phyloP scores from a whole-genome alignment of 92 coral and sea anemone species.

The Siderastrea radians region DNA sequence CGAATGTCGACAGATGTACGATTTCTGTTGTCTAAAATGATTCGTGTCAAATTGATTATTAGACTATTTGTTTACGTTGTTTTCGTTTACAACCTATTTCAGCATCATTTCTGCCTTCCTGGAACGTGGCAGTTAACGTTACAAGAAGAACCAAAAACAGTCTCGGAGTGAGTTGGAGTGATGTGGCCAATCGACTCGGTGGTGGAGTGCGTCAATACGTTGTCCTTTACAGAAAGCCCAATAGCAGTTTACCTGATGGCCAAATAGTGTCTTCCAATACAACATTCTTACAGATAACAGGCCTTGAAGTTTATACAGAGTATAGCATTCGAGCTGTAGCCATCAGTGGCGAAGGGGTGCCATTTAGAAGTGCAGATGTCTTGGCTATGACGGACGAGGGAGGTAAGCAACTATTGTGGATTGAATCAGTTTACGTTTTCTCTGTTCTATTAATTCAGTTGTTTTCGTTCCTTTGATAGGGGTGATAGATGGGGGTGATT shows the following conservation, averaged over 20 bases:
- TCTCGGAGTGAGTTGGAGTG: slow-evolving; percentile 1
- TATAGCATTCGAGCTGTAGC: slow-evolving; percentile 2
- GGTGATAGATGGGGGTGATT: too few species aligned
- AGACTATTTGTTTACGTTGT: not conserved
- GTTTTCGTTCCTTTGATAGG: too few species aligned
- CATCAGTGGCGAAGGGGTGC: not conserved
- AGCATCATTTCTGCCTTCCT: slow-evolving; percentile 6
- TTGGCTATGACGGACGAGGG: slow-evolving; percentile 2
- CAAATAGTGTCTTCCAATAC: not conserved
- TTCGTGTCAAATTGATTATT: too few species aligned
- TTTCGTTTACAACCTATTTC: not conserved
- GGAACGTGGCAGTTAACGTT: not conserved
- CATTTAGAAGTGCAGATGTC: not conserved
- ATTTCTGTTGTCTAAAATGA: too few species aligned
- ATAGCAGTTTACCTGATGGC: not conserved
- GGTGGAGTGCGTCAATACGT: not conserved
- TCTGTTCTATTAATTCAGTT: too few species aligned
- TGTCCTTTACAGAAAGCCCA: not conserved
- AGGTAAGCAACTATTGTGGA: not conserved
- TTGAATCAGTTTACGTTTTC: too few species aligned
- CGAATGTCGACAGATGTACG: too few species aligned
- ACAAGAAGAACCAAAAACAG: slow-evolving; percentile 6
- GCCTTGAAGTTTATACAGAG: slow-evolving; percentile 4
- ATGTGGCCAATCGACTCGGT: not conserved
- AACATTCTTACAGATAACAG: not conserved